Conservation (phyloP, 2,888 invertebrate genomes). For the Mechanitis mazaeus region DNA sequence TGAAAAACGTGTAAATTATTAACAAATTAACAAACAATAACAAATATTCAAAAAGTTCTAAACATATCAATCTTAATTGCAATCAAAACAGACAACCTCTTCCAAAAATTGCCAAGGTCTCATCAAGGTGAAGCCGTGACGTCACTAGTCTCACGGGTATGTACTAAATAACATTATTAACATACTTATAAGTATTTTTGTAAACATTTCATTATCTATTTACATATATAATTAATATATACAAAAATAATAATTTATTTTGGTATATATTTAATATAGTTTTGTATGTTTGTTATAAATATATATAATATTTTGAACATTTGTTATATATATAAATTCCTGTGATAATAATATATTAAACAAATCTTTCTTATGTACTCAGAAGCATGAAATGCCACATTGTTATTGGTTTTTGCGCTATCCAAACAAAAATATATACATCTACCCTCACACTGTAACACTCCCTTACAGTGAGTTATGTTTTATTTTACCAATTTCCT, state of each 20-base stretch:
- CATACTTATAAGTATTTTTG: neutral
- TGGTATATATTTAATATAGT: too few species aligned
- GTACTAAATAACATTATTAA: slow-evolving; percentile 2
- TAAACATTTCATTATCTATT: neutral
- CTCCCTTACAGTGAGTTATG: slow-evolving; percentile 22
- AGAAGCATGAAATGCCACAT: too few species aligned
- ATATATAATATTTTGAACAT: too few species aligned
- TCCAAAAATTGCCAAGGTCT: slow-evolving; percentile 26
- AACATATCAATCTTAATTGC: slow-evolving; percentile 43
- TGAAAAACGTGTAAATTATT: neutral
- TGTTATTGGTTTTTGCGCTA: neutral
- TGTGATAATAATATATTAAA: too few species aligned
- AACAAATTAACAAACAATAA: slow-evolving; percentile 7
- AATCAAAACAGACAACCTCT: slow-evolving; percentile 39
- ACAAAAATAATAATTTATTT: too few species aligned
- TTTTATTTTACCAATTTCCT: slow-evolving; percentile 35
- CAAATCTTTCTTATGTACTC: too few species aligned
- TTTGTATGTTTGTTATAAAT: too few species aligned
- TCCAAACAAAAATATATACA: slow-evolving; percentile 15
- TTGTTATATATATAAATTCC: too few species aligned
- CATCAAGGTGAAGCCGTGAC: slow-evolving; percentile 19
- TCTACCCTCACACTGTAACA: slow-evolving; percentile 15
- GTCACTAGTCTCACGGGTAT: slow-evolving; percentile 8
- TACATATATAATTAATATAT: too few species aligned
- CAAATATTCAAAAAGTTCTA: slow-evolving; percentile 42